A percentile compares a stretch with the other conserved stretches of the same genome.
Conservation (phyloP, 2,888 invertebrate species). For the Eudasyphora cyanicolor region DNA sequence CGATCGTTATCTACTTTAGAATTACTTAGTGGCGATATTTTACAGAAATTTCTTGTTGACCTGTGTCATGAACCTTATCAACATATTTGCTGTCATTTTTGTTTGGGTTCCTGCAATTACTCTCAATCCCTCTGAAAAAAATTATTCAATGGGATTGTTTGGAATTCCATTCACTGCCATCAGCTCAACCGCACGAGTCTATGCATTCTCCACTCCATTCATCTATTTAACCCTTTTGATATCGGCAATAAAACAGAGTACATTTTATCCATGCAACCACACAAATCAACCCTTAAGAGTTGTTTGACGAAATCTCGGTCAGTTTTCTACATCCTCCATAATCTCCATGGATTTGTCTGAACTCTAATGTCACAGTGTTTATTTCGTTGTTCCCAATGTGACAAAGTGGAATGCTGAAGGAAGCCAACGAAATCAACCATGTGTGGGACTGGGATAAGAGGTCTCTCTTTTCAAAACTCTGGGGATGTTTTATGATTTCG, state of each 20-base stretch:
- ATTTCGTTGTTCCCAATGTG: not conserved
- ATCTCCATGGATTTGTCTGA: conserved; percentile 42
- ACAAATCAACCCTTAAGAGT: conserved; percentile 48
- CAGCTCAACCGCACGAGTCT: not conserved
- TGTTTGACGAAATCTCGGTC: conserved; percentile 61
- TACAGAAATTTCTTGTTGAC: too few relatives aligned
- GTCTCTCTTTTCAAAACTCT: conserved; percentile 34
- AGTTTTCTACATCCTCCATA: conserved; percentile 39
- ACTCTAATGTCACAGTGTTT: conserved; percentile 41
- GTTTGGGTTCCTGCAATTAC: too few relatives aligned
- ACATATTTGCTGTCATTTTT: too few relatives aligned
- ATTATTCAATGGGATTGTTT: too few relatives aligned
- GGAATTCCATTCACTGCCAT: not conserved
- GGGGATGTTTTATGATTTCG: conserved; percentile 55
- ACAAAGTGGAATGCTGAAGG: not conserved
- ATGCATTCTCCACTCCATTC: not conserved
- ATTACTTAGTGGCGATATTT: too few relatives aligned
- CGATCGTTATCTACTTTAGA: too few relatives aligned
- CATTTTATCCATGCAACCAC: not conserved
- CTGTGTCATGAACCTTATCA: too few relatives aligned
- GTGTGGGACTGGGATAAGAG: not conserved
- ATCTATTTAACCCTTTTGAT: conserved; percentile 39
- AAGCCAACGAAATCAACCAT: not conserved
- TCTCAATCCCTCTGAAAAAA: too few relatives aligned
- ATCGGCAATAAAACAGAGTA: not conserved